Evolutionary conservation across 2,888 invertebrate species (phyloP).

Genomic region (Microchrysa polita): DNA sequence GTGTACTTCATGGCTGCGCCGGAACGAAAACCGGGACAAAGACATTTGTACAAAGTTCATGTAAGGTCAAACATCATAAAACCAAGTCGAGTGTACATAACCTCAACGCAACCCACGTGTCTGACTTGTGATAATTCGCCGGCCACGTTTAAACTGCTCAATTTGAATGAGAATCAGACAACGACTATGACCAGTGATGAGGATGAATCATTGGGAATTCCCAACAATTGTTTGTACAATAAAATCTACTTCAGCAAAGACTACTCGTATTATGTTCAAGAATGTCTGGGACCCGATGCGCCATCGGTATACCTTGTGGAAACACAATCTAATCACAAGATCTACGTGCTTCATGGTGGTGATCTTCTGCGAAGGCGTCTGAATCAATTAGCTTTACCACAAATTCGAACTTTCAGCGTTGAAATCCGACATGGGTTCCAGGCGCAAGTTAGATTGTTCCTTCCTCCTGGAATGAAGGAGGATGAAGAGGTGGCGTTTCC

Average conservation of each 20-base stretch:
- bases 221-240: constrained; percentile 72
- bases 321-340: constrained; percentile 69
- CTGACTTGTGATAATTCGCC: constrained; percentile 64
- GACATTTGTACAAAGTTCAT: constrained; percentile 81
- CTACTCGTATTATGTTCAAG: constrained; percentile 72
- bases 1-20: constrained; percentile 86
- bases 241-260: constrained; percentile 74
- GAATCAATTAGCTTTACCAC: constrained; percentile 76
- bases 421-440: constrained; percentile 73
- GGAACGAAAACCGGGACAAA: constrained; percentile 78
- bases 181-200: constrained; percentile 40
- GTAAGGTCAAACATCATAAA: constrained; percentile 65
- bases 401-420: constrained; percentile 75
- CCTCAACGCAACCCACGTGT: constrained; percentile 62
- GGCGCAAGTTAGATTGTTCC: constrained; percentile 79
- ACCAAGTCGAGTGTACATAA: constrained; percentile 63
- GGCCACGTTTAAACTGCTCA: constrained; percentile 58
- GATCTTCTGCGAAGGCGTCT: constrained; percentile 71
- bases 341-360: constrained; percentile 76
- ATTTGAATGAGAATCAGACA: constrained; percentile 52
- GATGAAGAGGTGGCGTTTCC: constrained; percentile 85
- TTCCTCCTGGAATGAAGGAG: constrained; percentile 86
- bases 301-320: constrained; percentile 75
- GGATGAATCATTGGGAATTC: constrained; percentile 62
- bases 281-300: constrained; percentile 82